A percentile compares a stretch with the other conserved stretches of the same genome.
Evolutionary conservation across 2,888 invertebrate genomes (phyloP).

Genomic region (Campoplex capitator): DNA sequence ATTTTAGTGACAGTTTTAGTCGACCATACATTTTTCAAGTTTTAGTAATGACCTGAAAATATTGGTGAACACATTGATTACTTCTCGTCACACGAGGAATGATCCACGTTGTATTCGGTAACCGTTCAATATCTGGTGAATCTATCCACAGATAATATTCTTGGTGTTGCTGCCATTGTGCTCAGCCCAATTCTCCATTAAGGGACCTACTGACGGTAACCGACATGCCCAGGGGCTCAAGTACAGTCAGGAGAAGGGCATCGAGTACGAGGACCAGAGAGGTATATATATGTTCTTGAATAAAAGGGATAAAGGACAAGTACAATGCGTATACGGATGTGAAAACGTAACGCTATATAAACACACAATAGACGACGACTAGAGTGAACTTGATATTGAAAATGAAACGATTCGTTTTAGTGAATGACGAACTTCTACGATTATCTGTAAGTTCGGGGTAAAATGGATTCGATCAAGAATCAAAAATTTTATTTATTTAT

Average conservation of each 20-base stretch:
- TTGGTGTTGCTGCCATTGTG: slow-evolving; percentile 78
- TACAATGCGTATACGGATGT: slow-evolving; percentile 10
- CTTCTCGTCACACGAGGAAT: background rate
- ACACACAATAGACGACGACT: background rate
- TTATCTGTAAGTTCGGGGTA: background rate
- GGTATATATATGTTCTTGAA: slow-evolving; percentile 72
- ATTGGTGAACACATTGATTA: background rate
- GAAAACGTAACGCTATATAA: slow-evolving; percentile 31
- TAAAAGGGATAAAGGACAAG: slow-evolving; percentile 34
- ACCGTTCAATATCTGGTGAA: slow-evolving; percentile 20
- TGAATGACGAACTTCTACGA: background rate
- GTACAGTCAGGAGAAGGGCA: slow-evolving; percentile 81
- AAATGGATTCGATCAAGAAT: background rate
- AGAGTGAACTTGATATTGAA: background rate
- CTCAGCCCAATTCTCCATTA: slow-evolving; percentile 81
- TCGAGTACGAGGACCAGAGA: slow-evolving; percentile 81
- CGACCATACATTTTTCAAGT: background rate
- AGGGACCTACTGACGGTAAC: slow-evolving; percentile 82
- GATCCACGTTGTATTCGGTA: background rate
- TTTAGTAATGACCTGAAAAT: background rate
- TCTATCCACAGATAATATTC: slow-evolving; percentile 76
- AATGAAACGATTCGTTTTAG: slow-evolving; percentile 23
- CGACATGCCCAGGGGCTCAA: slow-evolving; percentile 81
- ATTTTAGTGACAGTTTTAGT: background rate
- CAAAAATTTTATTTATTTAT: background rate